A percentile compares a stretch with the other conserved stretches of the same genome.
Evolutionary conservation across 2,113 vertebrate species (phyloP).

Genomic region (Engystomops pustulosus): DNA sequence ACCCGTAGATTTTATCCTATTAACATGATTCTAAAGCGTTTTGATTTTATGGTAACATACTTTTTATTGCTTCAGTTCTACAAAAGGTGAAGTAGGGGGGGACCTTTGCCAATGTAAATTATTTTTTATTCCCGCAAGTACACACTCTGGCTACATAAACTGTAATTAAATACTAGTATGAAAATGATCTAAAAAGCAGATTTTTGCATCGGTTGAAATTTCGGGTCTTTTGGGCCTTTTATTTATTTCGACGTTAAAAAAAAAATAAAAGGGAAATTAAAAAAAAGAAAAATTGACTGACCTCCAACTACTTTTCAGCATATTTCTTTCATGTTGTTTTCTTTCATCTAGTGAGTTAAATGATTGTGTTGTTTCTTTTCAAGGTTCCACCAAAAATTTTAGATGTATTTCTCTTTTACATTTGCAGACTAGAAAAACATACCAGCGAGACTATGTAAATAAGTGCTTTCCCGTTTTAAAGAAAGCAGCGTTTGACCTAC

Average conservation of each 20-base stretch:
- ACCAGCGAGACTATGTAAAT: slow-evolving; percentile 12
- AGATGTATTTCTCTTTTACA: slow-evolving; percentile 5
- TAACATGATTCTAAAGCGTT: background rate
- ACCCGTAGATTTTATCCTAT: background rate
- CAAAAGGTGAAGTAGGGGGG: background rate
- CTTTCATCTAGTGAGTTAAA: slow-evolving; percentile 35
- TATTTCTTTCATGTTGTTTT: slow-evolving; percentile 48
- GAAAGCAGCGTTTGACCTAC: slow-evolving; percentile 24
- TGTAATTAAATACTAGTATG: slow-evolving; percentile 32
- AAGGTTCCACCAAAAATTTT: slow-evolving; percentile 17
- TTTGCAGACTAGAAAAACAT: slow-evolving; percentile 44
- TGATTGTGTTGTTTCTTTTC: slow-evolving; percentile 36
- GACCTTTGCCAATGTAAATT: slow-evolving; percentile 28
- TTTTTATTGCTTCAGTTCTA: slow-evolving; percentile 17
- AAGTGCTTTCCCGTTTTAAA: background rate
- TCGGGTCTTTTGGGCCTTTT: background rate
- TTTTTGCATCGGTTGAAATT: slow-evolving; percentile 11
- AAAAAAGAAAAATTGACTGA: slow-evolving; percentile 37
- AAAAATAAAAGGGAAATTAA: too few relatives aligned
- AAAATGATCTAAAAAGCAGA: slow-evolving; percentile 44
- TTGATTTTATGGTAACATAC: slow-evolving; percentile 8
- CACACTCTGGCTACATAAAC: slow-evolving; percentile 19
- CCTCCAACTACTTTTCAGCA: slow-evolving; percentile 43
- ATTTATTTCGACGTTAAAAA: slow-evolving; percentile 6
- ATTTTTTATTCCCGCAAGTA: background rate